Conservation (phyloP, 1,140 invertebrate species). For the Lasioglossum albipes region DNA sequence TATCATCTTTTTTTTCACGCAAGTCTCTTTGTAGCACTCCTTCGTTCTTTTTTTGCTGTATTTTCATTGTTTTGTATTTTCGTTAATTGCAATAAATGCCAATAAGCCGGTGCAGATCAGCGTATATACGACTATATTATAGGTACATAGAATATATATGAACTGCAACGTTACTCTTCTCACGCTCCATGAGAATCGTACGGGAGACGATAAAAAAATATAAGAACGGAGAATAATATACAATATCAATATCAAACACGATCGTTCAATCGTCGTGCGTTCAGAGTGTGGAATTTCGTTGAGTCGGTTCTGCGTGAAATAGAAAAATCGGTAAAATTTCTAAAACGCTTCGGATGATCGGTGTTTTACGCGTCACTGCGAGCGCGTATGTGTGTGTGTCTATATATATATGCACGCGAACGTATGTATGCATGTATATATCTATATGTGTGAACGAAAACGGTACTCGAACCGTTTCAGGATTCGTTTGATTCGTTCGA, state of each 20-base stretch:
- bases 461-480: constrained; percentile 1
- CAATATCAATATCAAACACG: constrained; percentile 36
- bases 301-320: constrained; percentile 29
- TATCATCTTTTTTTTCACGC: no score
- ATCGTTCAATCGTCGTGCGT: constrained; percentile 11
- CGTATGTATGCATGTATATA: no score
- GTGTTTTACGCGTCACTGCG: no score
- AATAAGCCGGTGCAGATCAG: constrained; percentile 57
- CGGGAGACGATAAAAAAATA: constrained; percentile 37
- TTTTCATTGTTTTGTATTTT: background rate
- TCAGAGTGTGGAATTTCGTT: constrained; percentile 14
- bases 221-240: constrained; percentile 42
- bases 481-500: background rate
- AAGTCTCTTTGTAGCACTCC: no score
- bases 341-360: background rate
- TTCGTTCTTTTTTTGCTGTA: background rate
- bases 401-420: no score
- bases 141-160: constrained; percentile 49
- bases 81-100: constrained; percentile 51
- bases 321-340: constrained; percentile 28
- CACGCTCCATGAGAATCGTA: constrained; percentile 42
- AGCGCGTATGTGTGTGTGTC: no score
- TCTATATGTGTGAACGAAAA: no score
- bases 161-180: constrained; percentile 50
- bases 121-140: constrained; percentile 42